phyloP scores from a whole-genome alignment of 2,888 invertebrate genomes.

The Strigamia maritima region DNA sequence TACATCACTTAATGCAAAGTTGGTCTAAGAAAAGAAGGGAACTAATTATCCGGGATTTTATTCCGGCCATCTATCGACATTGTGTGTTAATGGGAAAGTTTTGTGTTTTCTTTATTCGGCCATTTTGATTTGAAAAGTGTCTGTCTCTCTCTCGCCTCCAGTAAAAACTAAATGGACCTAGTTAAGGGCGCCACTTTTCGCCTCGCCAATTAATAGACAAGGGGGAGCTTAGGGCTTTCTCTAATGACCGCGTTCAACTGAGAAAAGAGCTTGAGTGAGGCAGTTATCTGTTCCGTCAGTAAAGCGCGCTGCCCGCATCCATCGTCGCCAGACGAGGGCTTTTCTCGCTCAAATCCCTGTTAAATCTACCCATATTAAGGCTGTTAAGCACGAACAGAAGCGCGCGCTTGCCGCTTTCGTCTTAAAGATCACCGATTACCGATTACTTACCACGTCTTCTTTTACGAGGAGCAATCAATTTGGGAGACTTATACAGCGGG shows the following conservation, averaged over 20 bases:
- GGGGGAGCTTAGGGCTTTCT: constrained; percentile 6
- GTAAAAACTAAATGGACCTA: constrained; percentile 5
- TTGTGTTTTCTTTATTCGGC: neutral
- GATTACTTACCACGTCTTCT: too few relatives aligned
- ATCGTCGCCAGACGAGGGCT: neutral
- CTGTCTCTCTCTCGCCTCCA: too few relatives aligned
- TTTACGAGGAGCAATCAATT: constrained; percentile 7
- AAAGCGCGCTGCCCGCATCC: constrained; percentile 1
- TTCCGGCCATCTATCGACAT: neutral
- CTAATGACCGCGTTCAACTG: constrained; percentile 9
- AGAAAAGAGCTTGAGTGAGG: neutral
- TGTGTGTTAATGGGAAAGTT: constrained; percentile 7
- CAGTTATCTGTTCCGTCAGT: constrained; percentile 2
- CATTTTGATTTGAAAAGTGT: constrained; percentile 15
- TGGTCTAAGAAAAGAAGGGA: neutral
- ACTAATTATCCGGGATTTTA: neutral
- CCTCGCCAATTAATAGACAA: constrained; percentile 9
- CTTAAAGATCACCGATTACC: constrained; percentile 15
- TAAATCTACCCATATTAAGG: constrained; percentile 4
- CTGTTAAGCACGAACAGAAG: neutral
- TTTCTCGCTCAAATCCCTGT: constrained; percentile 15
- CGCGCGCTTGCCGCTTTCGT: too few relatives aligned
- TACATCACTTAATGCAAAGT: too few relatives aligned
- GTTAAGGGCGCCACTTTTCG: constrained; percentile 9
- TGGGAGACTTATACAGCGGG: neutral